Conservation (phyloP, 2,797 vertebrate genomes). For the Avahi laniger region DNA sequence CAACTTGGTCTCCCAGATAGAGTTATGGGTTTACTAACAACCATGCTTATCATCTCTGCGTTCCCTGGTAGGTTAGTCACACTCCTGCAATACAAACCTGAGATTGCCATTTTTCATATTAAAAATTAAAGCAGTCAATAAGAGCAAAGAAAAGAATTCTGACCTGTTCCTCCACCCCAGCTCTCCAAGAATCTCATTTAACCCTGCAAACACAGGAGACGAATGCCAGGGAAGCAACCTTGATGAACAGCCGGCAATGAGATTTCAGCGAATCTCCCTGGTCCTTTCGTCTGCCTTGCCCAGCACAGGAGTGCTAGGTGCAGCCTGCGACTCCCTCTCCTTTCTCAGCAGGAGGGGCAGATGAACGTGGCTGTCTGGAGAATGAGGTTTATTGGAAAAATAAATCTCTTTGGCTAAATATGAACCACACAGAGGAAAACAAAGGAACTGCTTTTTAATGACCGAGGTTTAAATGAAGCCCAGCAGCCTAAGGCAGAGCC, state of each 20-base stretch:
- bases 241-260: neutral
- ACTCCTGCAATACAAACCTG: neutral
- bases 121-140: constrained; percentile 39
- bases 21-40: neutral
- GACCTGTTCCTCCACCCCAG: accelerated
- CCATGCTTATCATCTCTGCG: neutral
- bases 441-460: constrained; percentile 65
- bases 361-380: neutral
- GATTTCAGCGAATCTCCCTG: neutral
- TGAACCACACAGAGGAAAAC: constrained; percentile 37
- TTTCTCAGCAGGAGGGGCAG: neutral
- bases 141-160: constrained; percentile 28
- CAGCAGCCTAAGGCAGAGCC: constrained; percentile 35
- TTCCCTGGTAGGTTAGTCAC: neutral
- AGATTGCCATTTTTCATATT: neutral
- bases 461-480: constrained; percentile 59
- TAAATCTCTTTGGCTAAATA: constrained; percentile 74
- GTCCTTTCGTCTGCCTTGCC: neutral
- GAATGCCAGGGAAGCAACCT: neutral
- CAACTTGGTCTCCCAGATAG: neutral
- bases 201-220: neutral
- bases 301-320: neutral
- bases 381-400: constrained; percentile 71
- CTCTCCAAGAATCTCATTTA: neutral
- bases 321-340: neutral